A percentile compares a stretch with the other conserved stretches of the same genome.
phyloP scores from a whole-genome alignment of 2,113 vertebrate species.

The Sinocyclocheilus rhinocerous region DNA sequence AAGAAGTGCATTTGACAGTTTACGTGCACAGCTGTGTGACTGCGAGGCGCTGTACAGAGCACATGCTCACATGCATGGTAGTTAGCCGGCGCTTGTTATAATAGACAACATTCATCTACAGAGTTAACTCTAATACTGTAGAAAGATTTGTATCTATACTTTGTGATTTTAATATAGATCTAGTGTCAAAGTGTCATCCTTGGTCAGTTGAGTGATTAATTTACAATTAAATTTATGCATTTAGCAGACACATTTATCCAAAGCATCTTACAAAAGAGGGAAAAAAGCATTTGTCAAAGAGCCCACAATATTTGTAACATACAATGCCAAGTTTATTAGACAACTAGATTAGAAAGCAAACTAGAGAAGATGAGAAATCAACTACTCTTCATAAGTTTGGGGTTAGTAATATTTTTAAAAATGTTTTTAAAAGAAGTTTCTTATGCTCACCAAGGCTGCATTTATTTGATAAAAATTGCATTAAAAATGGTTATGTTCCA shows the following conservation, averaged over 20 bases:
- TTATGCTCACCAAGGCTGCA: background rate
- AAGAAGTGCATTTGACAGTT: background rate
- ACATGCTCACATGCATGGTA: too few relatives aligned
- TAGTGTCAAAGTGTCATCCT: background rate
- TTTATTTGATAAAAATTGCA: background rate
- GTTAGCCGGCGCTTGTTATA: too few relatives aligned
- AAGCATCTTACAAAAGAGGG: background rate
- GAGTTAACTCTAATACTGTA: background rate
- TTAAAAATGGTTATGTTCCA: background rate
- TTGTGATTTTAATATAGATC: background rate
- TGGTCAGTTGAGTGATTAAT: background rate
- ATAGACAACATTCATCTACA: too few relatives aligned
- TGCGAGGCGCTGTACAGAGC: too few relatives aligned
- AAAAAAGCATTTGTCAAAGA: background rate
- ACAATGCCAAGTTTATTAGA: background rate
- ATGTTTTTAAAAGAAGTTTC: background rate
- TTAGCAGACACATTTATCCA: background rate
- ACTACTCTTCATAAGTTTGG: background rate
- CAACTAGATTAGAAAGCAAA: background rate
- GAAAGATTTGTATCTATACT: background rate
- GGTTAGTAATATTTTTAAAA: background rate
- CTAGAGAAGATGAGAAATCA: too few relatives aligned
- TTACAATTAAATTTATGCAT: background rate
- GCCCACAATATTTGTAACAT: background rate
- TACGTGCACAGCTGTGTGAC: background rate